Conservation (phyloP, 2,113 vertebrate genomes). For the Gobiocypris rarus region DNA sequence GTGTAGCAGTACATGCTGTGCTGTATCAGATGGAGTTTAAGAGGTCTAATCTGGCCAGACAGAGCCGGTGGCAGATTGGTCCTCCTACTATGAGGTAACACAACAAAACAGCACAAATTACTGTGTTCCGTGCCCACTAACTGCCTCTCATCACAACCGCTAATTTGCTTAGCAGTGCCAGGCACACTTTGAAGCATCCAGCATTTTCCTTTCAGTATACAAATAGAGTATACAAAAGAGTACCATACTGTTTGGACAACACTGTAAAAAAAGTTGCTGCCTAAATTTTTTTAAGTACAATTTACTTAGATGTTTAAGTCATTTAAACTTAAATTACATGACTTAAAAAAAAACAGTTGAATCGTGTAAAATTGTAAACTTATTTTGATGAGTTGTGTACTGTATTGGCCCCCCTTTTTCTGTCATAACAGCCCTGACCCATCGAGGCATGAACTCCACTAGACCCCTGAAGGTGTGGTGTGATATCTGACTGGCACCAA, state of each 20-base stretch:
- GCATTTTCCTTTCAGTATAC: conserved; percentile 1
- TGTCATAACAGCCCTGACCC: no score
- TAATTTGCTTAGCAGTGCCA: conserved; percentile 7
- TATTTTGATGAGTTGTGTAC: no score
- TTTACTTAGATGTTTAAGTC: no score
- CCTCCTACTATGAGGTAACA: conserved; percentile 2
- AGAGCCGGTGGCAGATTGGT: not conserved
- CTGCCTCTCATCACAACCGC: conserved; percentile 14
- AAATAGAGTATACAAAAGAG: not conserved
- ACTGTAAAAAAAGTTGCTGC: no score
- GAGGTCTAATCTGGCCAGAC: conserved; percentile 18
- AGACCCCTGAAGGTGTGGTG: no score
- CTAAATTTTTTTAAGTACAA: no score
- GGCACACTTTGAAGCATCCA: conserved; percentile 3
- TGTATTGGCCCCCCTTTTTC: no score
- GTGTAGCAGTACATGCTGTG: conserved; percentile 2
- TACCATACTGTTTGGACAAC: not conserved
- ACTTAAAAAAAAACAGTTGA: no score
- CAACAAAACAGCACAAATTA: conserved; percentile 18
- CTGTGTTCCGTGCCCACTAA: not conserved
- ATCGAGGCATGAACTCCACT: no score
- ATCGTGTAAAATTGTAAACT: no score
- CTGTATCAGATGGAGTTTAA: conserved; percentile 9
- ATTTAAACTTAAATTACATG: no score
- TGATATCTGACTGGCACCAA: no score